phyloP scores from a whole-genome alignment of 2,113 vertebrate genomes.

The Ahaetulla prasina region DNA sequence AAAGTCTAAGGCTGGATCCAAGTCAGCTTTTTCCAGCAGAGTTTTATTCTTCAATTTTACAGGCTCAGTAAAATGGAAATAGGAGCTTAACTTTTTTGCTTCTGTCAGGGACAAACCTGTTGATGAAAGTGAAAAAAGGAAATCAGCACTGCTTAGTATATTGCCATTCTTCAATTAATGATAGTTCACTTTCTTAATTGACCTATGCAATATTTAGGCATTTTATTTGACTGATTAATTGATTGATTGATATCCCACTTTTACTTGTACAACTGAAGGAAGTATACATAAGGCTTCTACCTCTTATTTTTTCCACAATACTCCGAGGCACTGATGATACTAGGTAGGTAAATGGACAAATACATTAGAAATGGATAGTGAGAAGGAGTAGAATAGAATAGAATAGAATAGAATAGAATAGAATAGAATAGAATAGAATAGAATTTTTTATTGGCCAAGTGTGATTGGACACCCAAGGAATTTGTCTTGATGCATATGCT shows the following conservation, averaged over 20 bases:
- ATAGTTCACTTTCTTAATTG: neutral
- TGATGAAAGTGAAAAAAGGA: conserved; percentile 19
- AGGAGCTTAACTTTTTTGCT: conserved; percentile 81
- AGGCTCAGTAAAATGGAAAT: conserved; percentile 83
- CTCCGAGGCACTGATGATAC: neutral
- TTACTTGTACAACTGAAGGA: neutral
- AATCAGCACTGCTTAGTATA: neutral
- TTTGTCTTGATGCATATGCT: no score
- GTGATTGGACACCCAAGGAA: no score
- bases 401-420: no score
- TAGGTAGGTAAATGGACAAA: neutral
- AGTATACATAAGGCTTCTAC: neutral
- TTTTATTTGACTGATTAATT: neutral
- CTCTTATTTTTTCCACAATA: neutral
- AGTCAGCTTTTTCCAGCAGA: conserved; percentile 77
- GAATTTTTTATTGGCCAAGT: no score
- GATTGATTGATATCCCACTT: neutral
- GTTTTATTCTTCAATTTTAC: conserved; percentile 77
- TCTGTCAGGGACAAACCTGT: conserved; percentile 81
- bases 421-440: no score
- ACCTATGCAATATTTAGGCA: neutral
- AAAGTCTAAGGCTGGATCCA: conserved; percentile 85
- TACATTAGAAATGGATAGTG: neutral
- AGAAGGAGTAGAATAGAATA: no score
- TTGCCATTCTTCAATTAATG: neutral